A percentile compares a stretch with the other conserved stretches of the same genome.
phyloP scores from a whole-genome alignment of 2,888 invertebrate genomes.

The Parnassius glacialis region DNA sequence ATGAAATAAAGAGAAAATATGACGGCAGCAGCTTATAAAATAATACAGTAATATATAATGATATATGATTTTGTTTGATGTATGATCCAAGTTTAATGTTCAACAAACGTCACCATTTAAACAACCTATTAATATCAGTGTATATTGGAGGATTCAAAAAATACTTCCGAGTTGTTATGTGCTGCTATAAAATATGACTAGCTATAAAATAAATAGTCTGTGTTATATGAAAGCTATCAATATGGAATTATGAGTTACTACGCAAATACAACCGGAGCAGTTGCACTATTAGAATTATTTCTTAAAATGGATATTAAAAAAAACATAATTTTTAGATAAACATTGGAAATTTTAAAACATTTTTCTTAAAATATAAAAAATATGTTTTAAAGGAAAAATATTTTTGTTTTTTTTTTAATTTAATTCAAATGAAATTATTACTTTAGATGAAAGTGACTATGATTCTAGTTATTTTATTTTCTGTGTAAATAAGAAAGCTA shows the following conservation, averaged over 20 bases:
- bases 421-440: slow-evolving; percentile 5
- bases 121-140: slow-evolving; percentile 23
- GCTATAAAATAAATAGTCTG: slow-evolving; percentile 42
- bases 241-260: slow-evolving; percentile 36
- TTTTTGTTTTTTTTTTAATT: slow-evolving; percentile 13
- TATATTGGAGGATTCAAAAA: slow-evolving; percentile 11
- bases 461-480: background rate
- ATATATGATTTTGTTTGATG: no score
- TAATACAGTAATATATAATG: background rate
- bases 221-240: slow-evolving; percentile 45
- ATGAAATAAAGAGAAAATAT: background rate
- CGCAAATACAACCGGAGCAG: no score
- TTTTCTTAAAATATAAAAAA: slow-evolving; percentile 4
- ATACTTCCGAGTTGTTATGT: slow-evolving; percentile 36
- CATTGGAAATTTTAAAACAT: slow-evolving; percentile 10
- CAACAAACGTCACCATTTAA: background rate
- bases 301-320: background rate
- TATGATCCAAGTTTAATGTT: background rate
- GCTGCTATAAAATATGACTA: slow-evolving; percentile 72
- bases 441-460: slow-evolving; percentile 11
- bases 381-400: slow-evolving; percentile 1
- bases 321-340: background rate
- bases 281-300: background rate
- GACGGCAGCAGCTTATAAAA: background rate
- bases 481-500: slow-evolving; percentile 42